These are phyloP conservation scores for Parazoanthus swiftii DNA, from an alignment of 92 coral and sea anemone genomes.

Conservation along the genomic window DNA sequence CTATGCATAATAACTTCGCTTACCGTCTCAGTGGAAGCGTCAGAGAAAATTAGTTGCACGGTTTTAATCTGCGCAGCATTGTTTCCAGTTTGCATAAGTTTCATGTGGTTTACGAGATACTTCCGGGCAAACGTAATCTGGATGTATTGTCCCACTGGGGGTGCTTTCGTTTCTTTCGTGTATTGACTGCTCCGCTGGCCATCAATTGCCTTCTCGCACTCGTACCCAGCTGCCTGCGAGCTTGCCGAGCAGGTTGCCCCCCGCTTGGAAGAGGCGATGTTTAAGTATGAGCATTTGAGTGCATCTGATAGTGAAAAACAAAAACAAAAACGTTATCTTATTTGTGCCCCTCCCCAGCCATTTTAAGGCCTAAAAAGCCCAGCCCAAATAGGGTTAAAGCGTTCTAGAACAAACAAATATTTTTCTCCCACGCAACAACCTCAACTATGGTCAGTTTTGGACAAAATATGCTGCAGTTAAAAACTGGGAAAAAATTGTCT, in stretches of 20 bases:
- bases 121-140: not conserved
- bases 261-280: constrained; percentile 6
- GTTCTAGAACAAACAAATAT: no score
- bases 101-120: constrained; percentile 17
- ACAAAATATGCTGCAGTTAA: no score
- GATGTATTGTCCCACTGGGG: not conserved
- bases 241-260: constrained; percentile 13
- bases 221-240: not conserved
- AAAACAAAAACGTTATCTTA: not conserved
- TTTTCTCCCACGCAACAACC: no score
- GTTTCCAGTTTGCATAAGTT: constrained; percentile 18
- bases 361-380: no score
- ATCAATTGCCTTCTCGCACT: constrained; percentile 4
- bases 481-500: no score
- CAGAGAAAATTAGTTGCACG: constrained; percentile 24
- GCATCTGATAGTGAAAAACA: constrained; percentile 3
- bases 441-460: no score
- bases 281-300: constrained; percentile 17
- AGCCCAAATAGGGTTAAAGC: no score
- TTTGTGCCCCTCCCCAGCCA: no score
- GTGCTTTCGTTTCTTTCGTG: not conserved
- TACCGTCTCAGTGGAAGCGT: constrained; percentile 15
- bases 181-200: constrained; percentile 5
- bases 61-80: constrained; percentile 11
- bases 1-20: not conserved